A percentile compares a stretch with the other conserved stretches of the same genome.
Evolutionary conservation across 2,797 vertebrate genomes (phyloP).

Genomic region (Xenopus petersii): DNA sequence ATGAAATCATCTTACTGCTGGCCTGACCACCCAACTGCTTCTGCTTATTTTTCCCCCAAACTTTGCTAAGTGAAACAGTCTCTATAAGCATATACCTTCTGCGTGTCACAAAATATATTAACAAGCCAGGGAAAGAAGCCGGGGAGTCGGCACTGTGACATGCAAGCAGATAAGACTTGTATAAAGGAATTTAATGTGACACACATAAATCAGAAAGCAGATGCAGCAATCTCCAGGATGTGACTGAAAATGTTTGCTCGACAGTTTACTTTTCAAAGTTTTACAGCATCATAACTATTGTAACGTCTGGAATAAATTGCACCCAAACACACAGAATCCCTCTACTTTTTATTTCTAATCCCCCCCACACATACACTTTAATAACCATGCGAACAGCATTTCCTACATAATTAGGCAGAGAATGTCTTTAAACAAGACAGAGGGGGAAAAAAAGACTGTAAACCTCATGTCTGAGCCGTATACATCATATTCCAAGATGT

Average conservation of each 20-base stretch:
- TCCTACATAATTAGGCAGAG: neutral
- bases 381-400: neutral
- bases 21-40: no score
- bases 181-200: neutral
- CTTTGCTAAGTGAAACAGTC: no score
- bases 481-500: slow-evolving; percentile 97
- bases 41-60: no score
- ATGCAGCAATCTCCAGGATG: neutral
- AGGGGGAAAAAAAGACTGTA: slow-evolving; percentile 54
- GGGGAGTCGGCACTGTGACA: neutral
- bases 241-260: neutral
- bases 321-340: neutral
- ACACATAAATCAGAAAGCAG: neutral
- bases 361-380: neutral
- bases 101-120: no score
- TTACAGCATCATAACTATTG: neutral
- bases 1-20: no score
- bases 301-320: neutral
- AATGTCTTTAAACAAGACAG: slow-evolving; percentile 22
- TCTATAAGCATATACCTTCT: no score
- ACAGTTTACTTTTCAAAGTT: neutral
- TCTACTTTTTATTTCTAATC: neutral
- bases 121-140: neutral
- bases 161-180: neutral
- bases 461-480: slow-evolving; percentile 83